Conservation (phyloP, 2,888 invertebrate genomes). For the Chaitophorus viminalis region DNA sequence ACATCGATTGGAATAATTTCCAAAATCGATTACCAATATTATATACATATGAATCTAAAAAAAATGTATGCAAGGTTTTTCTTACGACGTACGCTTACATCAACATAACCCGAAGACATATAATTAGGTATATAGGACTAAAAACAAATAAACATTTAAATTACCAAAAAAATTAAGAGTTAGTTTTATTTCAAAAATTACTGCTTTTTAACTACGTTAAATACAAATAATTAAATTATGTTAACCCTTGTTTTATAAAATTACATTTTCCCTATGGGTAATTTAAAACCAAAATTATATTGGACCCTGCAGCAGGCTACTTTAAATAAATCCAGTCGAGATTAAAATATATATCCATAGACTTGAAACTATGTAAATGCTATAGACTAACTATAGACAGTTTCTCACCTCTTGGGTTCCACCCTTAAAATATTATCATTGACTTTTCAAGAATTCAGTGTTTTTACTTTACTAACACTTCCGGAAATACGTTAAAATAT, state of each 20-base stretch:
- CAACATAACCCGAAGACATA: background rate
- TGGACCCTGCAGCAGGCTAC: constrained; percentile 22
- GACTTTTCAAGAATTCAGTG: background rate
- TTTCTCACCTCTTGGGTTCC: background rate
- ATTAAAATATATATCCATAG: background rate
- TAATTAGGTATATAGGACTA: background rate
- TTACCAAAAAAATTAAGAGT: constrained; percentile 18
- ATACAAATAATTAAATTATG: constrained; percentile 43
- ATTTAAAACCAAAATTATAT: constrained; percentile 24
- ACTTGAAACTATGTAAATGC: background rate
- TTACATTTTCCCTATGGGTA: background rate
- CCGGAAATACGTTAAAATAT: background rate
- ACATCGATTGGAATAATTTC: no score
- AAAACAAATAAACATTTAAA: background rate
- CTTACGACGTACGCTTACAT: background rate
- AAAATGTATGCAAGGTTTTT: no score
- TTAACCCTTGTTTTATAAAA: background rate
- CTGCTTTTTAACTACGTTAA: background rate
- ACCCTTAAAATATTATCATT: background rate
- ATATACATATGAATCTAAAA: no score
- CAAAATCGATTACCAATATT: no score
- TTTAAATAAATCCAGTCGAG: background rate
- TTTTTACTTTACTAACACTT: background rate
- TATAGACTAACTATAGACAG: background rate
- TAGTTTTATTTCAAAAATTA: constrained; percentile 11